These are phyloP conservation scores for Cerastoderma edule DNA, from an alignment of 2,888 invertebrate genomes.

Conservation along the genomic window DNA sequence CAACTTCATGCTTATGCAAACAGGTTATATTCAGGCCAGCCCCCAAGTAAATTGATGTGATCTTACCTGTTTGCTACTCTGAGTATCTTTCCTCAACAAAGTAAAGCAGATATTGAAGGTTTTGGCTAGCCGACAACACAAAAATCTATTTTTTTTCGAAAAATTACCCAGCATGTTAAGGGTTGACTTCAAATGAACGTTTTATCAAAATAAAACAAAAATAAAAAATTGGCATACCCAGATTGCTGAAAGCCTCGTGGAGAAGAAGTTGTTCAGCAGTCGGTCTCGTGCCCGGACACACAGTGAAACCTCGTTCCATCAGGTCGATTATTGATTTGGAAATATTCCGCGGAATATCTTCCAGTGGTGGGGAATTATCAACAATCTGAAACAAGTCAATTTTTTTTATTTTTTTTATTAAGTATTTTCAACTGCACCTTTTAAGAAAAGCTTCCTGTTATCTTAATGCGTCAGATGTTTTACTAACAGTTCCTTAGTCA, in stretches of 20 bases:
- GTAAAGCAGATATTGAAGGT: neutral
- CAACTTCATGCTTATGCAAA: too few relatives aligned
- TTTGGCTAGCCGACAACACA: neutral
- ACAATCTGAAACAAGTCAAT: conserved; percentile 78
- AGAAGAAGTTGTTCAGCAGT: conserved; percentile 64
- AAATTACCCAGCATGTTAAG: neutral
- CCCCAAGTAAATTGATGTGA: neutral
- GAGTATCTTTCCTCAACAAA: neutral
- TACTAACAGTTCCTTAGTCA: neutral
- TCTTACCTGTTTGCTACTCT: neutral
- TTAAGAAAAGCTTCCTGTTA: too few relatives aligned
- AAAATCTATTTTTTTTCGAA: too few relatives aligned
- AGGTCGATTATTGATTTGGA: conserved; percentile 66
- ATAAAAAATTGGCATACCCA: conserved; percentile 27
- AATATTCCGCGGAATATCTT: conserved; percentile 76
- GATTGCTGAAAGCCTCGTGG: conserved; percentile 69
- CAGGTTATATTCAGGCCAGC: too few relatives aligned
- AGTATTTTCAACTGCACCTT: too few relatives aligned
- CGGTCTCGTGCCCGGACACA: conserved; percentile 67
- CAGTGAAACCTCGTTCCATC: conserved; percentile 67
- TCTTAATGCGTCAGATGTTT: neutral
- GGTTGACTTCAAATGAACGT: neutral
- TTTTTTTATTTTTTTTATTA: too few relatives aligned
- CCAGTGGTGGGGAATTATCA: conserved; percentile 74
- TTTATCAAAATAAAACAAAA: neutral